A percentile compares a stretch with the other conserved stretches of the same genome.
Evolutionary conservation across 2,797 vertebrate species (phyloP).

Genomic region (Urocyon cinereoargenteus): DNA sequence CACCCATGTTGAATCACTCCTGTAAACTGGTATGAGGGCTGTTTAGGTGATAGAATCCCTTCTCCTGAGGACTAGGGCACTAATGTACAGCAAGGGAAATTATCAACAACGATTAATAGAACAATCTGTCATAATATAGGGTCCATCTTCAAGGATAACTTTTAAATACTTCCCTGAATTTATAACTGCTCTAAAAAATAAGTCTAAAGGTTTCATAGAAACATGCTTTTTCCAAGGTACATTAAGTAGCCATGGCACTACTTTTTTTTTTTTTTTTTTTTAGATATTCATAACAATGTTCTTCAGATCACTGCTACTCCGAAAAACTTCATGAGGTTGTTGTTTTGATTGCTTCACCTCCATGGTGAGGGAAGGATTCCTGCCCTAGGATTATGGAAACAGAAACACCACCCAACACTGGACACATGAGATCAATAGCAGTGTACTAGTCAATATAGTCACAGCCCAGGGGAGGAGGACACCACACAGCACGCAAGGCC

Average conservation of each 20-base stretch:
- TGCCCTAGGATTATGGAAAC: background rate
- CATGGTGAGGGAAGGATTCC: background rate
- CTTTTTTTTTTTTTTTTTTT: background rate
- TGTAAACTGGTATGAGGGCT: background rate
- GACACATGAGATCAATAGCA: background rate
- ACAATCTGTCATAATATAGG: background rate
- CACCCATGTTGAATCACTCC: background rate
- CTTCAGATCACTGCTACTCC: background rate
- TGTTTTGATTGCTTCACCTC: background rate
- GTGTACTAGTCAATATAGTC: background rate
- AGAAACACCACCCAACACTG: background rate
- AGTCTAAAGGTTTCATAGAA: background rate
- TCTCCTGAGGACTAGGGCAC: background rate
- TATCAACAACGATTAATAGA: background rate
- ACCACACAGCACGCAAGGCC: fast-evolving
- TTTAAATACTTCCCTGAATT: slow-evolving; percentile 14
- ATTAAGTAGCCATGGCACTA: background rate
- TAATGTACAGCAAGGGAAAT: background rate
- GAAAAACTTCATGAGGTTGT: background rate
- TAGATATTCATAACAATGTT: background rate
- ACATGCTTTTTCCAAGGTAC: background rate
- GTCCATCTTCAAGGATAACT: slow-evolving; percentile 21
- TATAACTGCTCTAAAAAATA: slow-evolving; percentile 10
- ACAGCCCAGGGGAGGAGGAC: background rate
- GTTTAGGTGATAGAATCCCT: background rate